Evolutionary conservation across 2,888 invertebrate species (phyloP).

Genomic region (Synergus umbraculus): DNA sequence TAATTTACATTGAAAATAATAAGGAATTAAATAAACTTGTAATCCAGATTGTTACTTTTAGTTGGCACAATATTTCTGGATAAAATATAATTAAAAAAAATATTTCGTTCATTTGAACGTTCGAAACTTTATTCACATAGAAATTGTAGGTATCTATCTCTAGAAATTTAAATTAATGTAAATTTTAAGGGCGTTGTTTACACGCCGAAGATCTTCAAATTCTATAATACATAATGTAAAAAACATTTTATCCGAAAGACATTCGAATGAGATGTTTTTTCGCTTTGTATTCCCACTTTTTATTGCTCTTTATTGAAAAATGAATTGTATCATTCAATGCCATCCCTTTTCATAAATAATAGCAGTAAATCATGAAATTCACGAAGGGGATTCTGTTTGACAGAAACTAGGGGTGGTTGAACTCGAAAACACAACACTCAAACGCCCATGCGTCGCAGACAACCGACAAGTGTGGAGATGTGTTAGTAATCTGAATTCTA

Average conservation of each 20-base stretch:
- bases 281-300: background rate
- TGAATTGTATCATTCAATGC: background rate
- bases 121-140: too few relatives aligned
- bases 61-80: too few relatives aligned
- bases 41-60: too few relatives aligned
- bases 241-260: too few relatives aligned
- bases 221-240: background rate
- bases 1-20: too few relatives aligned
- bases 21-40: too few relatives aligned
- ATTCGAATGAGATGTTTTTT: too few relatives aligned
- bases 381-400: too few relatives aligned
- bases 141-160: background rate
- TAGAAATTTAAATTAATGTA: background rate
- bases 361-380: background rate
- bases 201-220: background rate
- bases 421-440: conserved; percentile 5
- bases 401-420: background rate
- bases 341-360: background rate
- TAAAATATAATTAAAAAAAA: too few relatives aligned
- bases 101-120: too few relatives aligned
- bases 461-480: background rate
- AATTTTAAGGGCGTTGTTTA: background rate
- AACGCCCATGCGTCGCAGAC: background rate
- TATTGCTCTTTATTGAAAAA: background rate
- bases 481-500: background rate